phyloP scores from a whole-genome alignment of 2,888 invertebrate species.

The Pristionchus exspectatus region DNA sequence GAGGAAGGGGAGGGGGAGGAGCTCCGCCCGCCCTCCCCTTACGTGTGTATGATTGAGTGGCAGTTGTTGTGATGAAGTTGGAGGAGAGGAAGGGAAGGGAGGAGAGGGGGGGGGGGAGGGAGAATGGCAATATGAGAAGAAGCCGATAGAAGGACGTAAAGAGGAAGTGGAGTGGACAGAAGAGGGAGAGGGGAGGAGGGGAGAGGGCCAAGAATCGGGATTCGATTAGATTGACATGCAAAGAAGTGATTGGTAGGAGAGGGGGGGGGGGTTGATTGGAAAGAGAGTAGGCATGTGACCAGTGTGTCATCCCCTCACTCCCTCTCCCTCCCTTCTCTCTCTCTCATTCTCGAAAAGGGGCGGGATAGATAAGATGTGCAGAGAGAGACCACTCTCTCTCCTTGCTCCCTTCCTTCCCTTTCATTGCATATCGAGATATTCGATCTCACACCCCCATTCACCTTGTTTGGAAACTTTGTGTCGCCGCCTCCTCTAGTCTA shows the following conservation, averaged over 20 bases:
- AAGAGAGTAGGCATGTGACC: conserved; percentile 40
- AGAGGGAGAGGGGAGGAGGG: neutral
- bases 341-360: conserved; percentile 44
- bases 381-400: neutral
- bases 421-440: conserved; percentile 16
- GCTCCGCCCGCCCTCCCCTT: neutral
- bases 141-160: neutral
- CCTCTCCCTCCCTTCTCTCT: neutral
- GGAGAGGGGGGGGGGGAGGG: neutral
- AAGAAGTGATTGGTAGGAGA: conserved; percentile 39
- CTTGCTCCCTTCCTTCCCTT: neutral
- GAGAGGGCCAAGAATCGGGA: conserved; percentile 23
- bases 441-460: conserved; percentile 14
- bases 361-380: conserved; percentile 26
- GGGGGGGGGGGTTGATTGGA: neutral
- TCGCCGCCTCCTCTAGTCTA: neutral
- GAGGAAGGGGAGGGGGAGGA: neutral
- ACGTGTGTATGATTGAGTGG: conserved; percentile 39
- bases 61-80: conserved; percentile 51
- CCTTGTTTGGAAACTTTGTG: conserved; percentile 2
- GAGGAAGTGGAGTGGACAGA: neutral
- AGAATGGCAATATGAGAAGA: conserved; percentile 32
- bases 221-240: conserved; percentile 40
- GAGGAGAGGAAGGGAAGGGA: conserved; percentile 17
- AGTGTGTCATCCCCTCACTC: conserved; percentile 20